These are phyloP conservation scores for Hemibagrus wyckioides DNA, from an alignment of 2,113 vertebrate species.

Conservation along the genomic window DNA sequence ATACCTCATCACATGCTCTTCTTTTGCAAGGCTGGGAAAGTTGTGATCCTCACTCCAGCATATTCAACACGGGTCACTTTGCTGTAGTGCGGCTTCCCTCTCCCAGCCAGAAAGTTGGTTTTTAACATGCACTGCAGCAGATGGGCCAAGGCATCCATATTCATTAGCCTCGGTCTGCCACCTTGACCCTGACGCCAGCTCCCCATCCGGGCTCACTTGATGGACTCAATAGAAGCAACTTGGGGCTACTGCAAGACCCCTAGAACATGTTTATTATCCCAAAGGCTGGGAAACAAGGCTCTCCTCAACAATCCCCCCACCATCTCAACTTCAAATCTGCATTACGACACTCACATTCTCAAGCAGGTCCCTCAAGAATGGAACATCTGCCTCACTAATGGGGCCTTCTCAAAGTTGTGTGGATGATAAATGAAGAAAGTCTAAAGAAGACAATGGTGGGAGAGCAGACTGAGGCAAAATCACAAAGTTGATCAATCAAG, in stretches of 20 bases:
- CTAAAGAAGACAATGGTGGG: slow-evolving; percentile 53
- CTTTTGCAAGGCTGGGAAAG: slow-evolving; percentile 38
- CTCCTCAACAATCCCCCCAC: slow-evolving; percentile 15
- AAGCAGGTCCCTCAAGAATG: slow-evolving; percentile 49
- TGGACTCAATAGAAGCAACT: slow-evolving; percentile 61
- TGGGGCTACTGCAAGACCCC: slow-evolving; percentile 44
- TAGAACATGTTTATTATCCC: slow-evolving; percentile 53
- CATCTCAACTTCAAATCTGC: slow-evolving; percentile 41
- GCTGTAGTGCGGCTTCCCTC: neutral
- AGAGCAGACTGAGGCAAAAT: slow-evolving; percentile 56
- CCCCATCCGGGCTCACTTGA: slow-evolving; percentile 65
- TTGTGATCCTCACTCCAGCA: slow-evolving; percentile 16
- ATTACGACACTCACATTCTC: slow-evolving; percentile 50
- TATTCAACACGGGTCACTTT: slow-evolving; percentile 33
- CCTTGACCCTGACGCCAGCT: slow-evolving; percentile 69
- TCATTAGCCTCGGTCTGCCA: slow-evolving; percentile 68
- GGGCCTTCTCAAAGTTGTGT: slow-evolving; percentile 49
- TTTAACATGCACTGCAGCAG: slow-evolving; percentile 68
- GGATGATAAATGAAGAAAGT: slow-evolving; percentile 64
- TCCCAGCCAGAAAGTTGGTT: slow-evolving; percentile 43
- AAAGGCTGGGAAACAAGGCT: slow-evolving; percentile 51
- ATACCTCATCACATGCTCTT: slow-evolving; percentile 3
- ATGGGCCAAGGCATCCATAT: slow-evolving; percentile 73
- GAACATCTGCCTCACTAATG: slow-evolving; percentile 64
- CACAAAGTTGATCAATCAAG: slow-evolving; percentile 45